These are phyloP conservation scores for Sabellastarte sp. DNA, from an alignment of 2,888 invertebrate genomes.

Conservation along the genomic window DNA sequence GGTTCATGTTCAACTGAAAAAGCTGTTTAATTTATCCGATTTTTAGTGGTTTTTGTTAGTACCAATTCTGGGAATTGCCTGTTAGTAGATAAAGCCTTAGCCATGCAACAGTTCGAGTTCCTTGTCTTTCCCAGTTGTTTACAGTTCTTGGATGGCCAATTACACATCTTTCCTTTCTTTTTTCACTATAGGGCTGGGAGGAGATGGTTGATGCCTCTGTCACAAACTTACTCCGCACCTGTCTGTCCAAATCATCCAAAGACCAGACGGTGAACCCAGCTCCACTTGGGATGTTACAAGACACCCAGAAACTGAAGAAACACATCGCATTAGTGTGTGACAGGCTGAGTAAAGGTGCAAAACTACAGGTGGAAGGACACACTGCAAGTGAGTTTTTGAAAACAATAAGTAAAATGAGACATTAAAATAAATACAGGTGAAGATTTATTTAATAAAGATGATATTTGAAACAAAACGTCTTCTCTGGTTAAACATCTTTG, in stretches of 20 bases:
- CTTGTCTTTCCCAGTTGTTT: no score
- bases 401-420: background rate
- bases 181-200: conserved; percentile 82
- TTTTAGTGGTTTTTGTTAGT: no score
- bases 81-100: no score
- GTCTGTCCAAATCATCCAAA: conserved; percentile 67
- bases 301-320: conserved; percentile 59
- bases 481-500: no score
- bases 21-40: no score
- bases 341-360: conserved; percentile 56
- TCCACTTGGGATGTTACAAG: conserved; percentile 50
- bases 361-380: conserved; percentile 37
- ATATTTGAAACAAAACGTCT: no score
- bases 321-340: conserved; percentile 59
- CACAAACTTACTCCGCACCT: conserved; percentile 68
- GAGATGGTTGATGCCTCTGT: conserved; percentile 72
- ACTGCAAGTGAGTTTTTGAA: conserved; percentile 5
- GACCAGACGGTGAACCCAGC: conserved; percentile 53
- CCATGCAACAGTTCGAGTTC: no score
- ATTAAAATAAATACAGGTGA: background rate
- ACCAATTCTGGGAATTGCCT: no score
- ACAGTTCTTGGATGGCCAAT: no score
- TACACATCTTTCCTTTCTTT: no score
- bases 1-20: no score
- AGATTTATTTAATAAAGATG: background rate